Evolutionary conservation across 2,888 invertebrate genomes (phyloP).

Genomic region (Eupithecia tripunctaria): DNA sequence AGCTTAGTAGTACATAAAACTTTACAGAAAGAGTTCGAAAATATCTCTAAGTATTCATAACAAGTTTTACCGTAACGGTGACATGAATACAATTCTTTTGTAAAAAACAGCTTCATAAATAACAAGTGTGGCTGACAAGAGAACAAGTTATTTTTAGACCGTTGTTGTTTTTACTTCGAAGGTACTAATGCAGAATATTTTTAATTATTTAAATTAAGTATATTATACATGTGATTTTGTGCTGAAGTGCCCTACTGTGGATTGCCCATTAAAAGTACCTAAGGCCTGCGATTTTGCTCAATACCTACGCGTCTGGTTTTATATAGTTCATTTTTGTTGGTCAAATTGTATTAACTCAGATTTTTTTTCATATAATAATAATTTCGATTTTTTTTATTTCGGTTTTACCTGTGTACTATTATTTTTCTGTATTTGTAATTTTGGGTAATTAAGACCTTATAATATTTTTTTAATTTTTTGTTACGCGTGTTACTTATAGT

Average conservation of each 20-base stretch:
- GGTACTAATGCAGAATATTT: background rate
- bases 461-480: no score
- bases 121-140: constrained; percentile 70
- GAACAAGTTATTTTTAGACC: constrained; percentile 67
- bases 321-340: no score
- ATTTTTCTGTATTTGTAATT: no score
- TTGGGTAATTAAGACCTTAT: no score
- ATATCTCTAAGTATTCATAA: constrained; percentile 57
- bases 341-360: no score
- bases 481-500: no score
- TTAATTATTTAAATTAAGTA: background rate
- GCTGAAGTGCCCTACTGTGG: background rate
- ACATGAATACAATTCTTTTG: constrained; percentile 75
- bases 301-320: background rate
- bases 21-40: background rate
- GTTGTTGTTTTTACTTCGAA: constrained; percentile 17
- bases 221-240: no score
- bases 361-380: no score
- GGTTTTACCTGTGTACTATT: no score
- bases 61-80: constrained; percentile 76
- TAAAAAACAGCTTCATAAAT: constrained; percentile 73
- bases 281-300: background rate
- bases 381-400: no score
- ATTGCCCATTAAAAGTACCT: background rate
- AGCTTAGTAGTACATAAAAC: background rate